Evolutionary conservation across 1,140 invertebrate species (phyloP), one percentile per base, ranked within the genome.

Genomic region (Musca domestica): DNA sequence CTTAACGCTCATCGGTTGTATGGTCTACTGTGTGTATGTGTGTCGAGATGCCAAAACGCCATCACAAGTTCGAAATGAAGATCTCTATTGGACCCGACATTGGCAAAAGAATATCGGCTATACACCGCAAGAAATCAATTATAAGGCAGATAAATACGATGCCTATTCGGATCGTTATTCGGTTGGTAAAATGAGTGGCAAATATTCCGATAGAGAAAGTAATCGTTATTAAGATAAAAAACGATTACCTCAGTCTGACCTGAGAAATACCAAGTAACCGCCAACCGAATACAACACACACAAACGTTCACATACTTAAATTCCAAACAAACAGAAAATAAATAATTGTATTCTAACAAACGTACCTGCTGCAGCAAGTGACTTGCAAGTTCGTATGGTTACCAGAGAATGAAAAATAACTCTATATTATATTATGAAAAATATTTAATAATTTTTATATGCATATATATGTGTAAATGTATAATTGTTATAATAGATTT

Each of bases 31-130:
- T 79, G 91, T 94, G 19, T 87, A 91, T 63, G 88, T 95, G 6
- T 95, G 92, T 77, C 85, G 88, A 71, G 90, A 92, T 76, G 88
- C 88, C 64, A 91, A 87, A 71, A 87, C 87, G 64, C 90, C 89
- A 2, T 86, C 87, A 34, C 86, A 89, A 71, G 84, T 89, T 10
- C 88, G 90, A 74, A 89, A 88, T 12, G 90, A 91, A 75, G 91
- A 94, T 82, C 84, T 94, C 66, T 94, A 94, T 77, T 95, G 93
- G 93, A 94, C 92, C 0, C 88, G 91, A 71, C 92, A 94, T 79
- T 95, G 93, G 92, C 91, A 92, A 71, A 93, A 93, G 75, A 90
- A 89, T 41, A 91, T 94, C 64, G 90, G 90, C 1, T 82, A 82
- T 51, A 84, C 87, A 66, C 87, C 90, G 15, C 90, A 90, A 25